A percentile compares a stretch with the other conserved stretches of the same genome.
These are phyloP conservation scores for Poicephalus gulielmi DNA, from an alignment of 2,113 vertebrate genomes.

Conservation along the genomic window DNA sequence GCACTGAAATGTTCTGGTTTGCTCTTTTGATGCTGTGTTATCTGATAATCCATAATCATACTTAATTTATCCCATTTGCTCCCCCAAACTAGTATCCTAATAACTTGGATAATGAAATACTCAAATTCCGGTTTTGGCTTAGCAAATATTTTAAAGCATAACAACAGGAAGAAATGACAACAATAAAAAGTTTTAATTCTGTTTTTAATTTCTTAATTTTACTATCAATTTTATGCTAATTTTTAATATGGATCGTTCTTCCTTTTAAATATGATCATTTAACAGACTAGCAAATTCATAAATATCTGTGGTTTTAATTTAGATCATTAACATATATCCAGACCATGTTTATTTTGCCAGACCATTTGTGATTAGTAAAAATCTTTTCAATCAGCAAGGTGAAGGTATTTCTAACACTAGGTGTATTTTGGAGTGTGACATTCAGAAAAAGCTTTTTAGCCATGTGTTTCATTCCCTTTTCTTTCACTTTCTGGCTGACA, in stretches of 20 bases:
- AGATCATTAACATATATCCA: not conserved
- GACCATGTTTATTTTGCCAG: not conserved
- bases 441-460: not conserved
- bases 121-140: not conserved
- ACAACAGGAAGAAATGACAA: not conserved
- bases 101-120: not conserved
- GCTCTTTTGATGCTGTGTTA: not conserved
- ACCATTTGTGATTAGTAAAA: not conserved
- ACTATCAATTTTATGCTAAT: not conserved
- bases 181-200: not conserved
- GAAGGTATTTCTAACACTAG: not conserved
- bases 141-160: not conserved
- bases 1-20: not conserved
- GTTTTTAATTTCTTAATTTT: not conserved
- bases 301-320: not conserved
- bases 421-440: not conserved
- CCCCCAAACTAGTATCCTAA: not conserved
- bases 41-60: not conserved
- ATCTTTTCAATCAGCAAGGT: not conserved
- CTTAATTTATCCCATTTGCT: not conserved
- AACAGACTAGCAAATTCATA: not conserved
- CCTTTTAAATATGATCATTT: not conserved
- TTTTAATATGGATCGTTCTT: not conserved
- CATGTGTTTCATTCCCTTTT: not conserved
- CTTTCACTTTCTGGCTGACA: not conserved